phyloP scores from a whole-genome alignment of 2,888 invertebrate species.

The Lucinisca nassula region DNA sequence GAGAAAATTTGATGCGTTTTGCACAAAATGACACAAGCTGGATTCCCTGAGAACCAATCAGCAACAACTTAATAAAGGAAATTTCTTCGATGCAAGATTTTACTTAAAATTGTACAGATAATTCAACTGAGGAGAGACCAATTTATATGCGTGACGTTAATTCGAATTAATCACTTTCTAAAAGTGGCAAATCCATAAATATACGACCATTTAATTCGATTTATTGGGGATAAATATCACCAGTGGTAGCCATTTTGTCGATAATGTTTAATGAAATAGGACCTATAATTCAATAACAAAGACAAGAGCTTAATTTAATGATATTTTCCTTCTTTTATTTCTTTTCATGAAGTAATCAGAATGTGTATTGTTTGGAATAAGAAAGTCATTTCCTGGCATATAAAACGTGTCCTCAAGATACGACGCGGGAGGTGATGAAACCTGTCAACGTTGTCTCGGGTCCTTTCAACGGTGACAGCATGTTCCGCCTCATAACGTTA shows the following conservation, averaged over 20 bases:
- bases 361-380: conserved; percentile 49
- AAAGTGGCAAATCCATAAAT: conserved; percentile 68
- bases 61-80: conserved; percentile 2
- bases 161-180: conserved; percentile 71
- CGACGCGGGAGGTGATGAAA: too few relatives aligned
- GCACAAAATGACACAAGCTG: background rate
- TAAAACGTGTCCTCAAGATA: too few relatives aligned
- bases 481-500: too few relatives aligned
- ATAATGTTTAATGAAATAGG: conserved; percentile 66
- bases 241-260: conserved; percentile 67
- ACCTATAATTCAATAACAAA: conserved; percentile 59
- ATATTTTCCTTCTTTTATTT: conserved; percentile 60
- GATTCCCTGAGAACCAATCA: background rate
- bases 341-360: conserved; percentile 66
- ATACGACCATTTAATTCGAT: conserved; percentile 68
- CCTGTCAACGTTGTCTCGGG: too few relatives aligned
- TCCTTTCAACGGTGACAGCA: too few relatives aligned
- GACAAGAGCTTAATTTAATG: conserved; percentile 66
- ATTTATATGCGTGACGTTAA: conserved; percentile 65
- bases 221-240: conserved; percentile 57
- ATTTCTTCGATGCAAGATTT: conserved; percentile 3
- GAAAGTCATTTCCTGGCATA: conserved; percentile 49
- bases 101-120: conserved; percentile 4
- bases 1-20: too few relatives aligned
- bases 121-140: conserved; percentile 26